Percentiles rank a stretch among this genome's conserved stretches.
Conservation (phyloP, 2,113 vertebrate genomes). For the Callipepla squamata region DNA sequence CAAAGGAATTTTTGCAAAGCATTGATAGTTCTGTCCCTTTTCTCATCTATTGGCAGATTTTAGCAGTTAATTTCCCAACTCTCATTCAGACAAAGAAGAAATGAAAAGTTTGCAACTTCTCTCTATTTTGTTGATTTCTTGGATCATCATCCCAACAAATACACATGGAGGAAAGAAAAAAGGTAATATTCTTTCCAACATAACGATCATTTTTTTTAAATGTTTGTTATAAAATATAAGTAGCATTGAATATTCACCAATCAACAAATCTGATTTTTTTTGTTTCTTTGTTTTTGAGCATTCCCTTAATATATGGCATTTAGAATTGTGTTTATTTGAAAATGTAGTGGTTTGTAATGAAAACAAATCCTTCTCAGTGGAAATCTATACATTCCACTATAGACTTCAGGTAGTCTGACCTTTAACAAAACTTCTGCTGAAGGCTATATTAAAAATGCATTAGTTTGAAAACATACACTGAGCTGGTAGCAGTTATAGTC, state of each 20-base stretch:
- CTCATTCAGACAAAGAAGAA: constrained; percentile 28
- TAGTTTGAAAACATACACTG: neutral
- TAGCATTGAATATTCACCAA: neutral
- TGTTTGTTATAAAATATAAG: neutral
- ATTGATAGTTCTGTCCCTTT: constrained; percentile 24
- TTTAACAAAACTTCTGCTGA: neutral
- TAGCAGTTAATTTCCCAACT: constrained; percentile 17
- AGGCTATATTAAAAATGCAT: neutral
- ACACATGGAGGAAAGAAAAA: constrained; percentile 46
- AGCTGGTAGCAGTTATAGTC: neutral
- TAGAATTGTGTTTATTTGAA: neutral
- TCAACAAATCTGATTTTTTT: neutral
- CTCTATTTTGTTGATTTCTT: constrained; percentile 58
- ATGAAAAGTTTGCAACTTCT: constrained; percentile 70
- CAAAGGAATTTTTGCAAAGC: constrained; percentile 46
- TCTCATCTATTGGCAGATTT: constrained; percentile 60
- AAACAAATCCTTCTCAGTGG: neutral
- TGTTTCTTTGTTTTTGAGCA: neutral
- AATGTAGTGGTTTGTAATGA: neutral
- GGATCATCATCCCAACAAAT: constrained; percentile 31
- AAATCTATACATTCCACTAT: neutral
- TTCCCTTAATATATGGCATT: neutral
- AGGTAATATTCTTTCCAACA: constrained; percentile 73
- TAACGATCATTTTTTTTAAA: neutral
- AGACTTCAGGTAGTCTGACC: neutral